Base-by-base conservation (phyloP, 1,140 invertebrate species). In the Drosophila lini region DNA sequence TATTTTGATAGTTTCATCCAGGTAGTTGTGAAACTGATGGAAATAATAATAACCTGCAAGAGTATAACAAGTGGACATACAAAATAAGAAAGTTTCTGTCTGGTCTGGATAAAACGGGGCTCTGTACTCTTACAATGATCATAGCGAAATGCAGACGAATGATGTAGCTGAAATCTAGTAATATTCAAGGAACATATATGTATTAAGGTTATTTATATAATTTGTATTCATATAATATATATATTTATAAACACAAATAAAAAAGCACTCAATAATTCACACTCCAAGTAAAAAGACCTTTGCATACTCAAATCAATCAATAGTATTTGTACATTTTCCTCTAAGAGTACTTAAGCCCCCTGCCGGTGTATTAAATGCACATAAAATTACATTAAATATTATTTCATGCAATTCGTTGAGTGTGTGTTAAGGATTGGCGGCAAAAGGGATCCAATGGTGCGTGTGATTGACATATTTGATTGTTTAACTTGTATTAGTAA, bases 401-500 rank as follows among this genome's bases (percentile, higher is more conserved):
- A 68, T 61, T 74, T 52, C 41, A 69, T 48, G 42, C 42, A 44
- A 28, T n/a, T 69, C 34, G 13, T 42, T 36, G 62, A 15, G 55
- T 19, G 25, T 53, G 41, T 45, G 55, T 36, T 25, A 45, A 45
- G 55, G 65, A 69, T 73, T 70, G 40, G 48, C 63, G 25, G 53
- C 41, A 61, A 50, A 83, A 69, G 55, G 52, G 63, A 36, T 48
- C 67, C 74, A 83, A 78, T 73, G 59, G 73, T 78, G 84, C 84
- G 84, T 89, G 78, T 88, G 78, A 89, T 88, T 89, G 80, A 83
- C 48, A 78, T 67, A 60, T 74, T 74, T 65, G 52, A 62, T 76
- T 86, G 67, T 77, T 74, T 67, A 63, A 69, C 47, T 77, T 88
- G 76, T 57, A 80, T 86, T 82, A 82, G 83, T 42, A 50, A 59